Base-by-base conservation (phyloP, 2,113 vertebrate species). In the Datnioides undecimradiatus region DNA sequence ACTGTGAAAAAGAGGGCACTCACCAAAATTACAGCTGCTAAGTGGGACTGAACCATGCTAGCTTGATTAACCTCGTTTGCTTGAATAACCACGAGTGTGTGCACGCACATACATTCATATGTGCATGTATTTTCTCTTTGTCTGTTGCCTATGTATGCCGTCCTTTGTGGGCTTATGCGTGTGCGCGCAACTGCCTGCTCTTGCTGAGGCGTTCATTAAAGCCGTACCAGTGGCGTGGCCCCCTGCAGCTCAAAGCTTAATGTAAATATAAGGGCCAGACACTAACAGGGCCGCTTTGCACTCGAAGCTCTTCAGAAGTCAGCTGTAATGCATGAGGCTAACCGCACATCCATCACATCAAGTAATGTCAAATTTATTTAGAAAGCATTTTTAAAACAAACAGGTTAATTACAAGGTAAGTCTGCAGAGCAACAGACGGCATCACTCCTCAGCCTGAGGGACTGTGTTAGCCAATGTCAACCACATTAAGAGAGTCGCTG, bases 31-130 rank as follows among this genome's bases (percentile, higher is more conserved):
- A 43, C 27, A 66, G 52, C 45, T 49, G 46, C 69, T 64, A 46
- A 6, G 16, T 59, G 33, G 60, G 65, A 12, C 3, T 41, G 62
- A 57, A 69, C 73, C 33, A 71, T n/a, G 23, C 48, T 21, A 38
- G 82, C 80, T 87, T 66, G 58, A 88, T 92, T 91, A 90, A 90
- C 88, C 90, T 78, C 48, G 0, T 92, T 93, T 79, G 83, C 84
- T 84, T 80, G 78, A 82, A 54, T 88, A 80, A 83, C 75, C 85
- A 54, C 71, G 11, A 41, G 31, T 21, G 58, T 57, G 65, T 70
- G 41, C 40, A 51, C 8, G 25, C 14, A 8, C 57, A 58, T 64
- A 49, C 14, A 6, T 10, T 3, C 12, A 43, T 48, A 25, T 8
- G 0, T 79, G 33, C 27, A 21, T 65, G 34, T 31, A 3, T 74